Conservation (phyloP, 2,797 vertebrate species). For the Stomatorhinus walkeri region DNA sequence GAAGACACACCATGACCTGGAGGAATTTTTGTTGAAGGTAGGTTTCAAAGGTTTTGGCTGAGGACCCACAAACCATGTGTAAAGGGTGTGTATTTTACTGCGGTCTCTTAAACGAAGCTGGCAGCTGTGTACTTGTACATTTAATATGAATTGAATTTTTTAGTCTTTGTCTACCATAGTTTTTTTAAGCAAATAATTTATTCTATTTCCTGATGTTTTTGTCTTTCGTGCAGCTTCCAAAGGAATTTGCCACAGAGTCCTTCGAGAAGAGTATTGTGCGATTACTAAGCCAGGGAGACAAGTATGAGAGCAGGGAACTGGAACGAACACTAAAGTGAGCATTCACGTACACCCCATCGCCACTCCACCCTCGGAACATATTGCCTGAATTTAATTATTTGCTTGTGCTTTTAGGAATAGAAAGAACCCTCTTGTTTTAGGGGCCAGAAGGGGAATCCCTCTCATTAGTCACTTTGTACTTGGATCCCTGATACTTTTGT, state of each 20-base stretch:
- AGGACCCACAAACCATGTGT: background rate
- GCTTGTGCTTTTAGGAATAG: background rate
- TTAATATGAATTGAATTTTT: background rate
- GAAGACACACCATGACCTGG: conserved; percentile 59
- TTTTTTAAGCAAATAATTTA: background rate
- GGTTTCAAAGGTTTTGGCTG: background rate
- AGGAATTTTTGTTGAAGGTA: conserved; percentile 63
- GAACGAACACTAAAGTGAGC: conserved; percentile 77
- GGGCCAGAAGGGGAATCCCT: background rate
- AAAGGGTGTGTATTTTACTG: background rate
- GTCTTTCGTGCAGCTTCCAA: conserved; percentile 70
- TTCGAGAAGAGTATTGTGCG: conserved; percentile 82
- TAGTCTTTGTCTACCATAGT: background rate
- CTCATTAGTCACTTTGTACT: background rate
- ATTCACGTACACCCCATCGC: background rate
- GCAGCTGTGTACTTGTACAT: background rate
- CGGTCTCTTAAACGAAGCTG: background rate
- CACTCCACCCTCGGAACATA: background rate
- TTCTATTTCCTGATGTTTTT: background rate
- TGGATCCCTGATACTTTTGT: background rate
- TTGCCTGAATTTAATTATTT: background rate
- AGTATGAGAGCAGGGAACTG: conserved; percentile 71
- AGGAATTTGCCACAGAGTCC: conserved; percentile 76
- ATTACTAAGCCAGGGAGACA: conserved; percentile 77
- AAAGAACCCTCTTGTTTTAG: background rate